Evolutionary conservation across 1,140 invertebrate species (phyloP).

Genomic region (Drosophila yakuba): DNA sequence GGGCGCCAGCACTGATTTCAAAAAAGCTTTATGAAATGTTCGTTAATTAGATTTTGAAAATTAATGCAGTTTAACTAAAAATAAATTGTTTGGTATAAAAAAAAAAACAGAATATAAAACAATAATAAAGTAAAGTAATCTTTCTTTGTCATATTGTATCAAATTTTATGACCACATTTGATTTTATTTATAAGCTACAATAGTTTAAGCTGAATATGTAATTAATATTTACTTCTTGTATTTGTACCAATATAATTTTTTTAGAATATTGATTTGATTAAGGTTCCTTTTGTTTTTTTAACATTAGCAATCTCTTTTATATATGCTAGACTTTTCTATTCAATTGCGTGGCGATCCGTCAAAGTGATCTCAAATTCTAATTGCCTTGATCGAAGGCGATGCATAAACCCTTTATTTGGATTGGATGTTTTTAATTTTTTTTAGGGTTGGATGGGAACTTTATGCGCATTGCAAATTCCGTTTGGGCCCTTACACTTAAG

Average conservation of each 20-base stretch:
- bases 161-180: too few relatives aligned
- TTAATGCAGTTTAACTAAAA: too few relatives aligned
- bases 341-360: constrained; percentile 23
- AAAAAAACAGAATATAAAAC: too few relatives aligned
- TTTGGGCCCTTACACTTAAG: constrained; percentile 63
- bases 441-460: constrained; percentile 33
- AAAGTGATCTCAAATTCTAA: constrained; percentile 42
- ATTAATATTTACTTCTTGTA: too few relatives aligned
- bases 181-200: too few relatives aligned
- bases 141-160: too few relatives aligned
- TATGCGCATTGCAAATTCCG: constrained; percentile 73
- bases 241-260: too few relatives aligned
- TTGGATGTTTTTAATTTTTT: constrained; percentile 24
- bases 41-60: too few relatives aligned
- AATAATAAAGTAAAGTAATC: too few relatives aligned
- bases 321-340: constrained; percentile 29
- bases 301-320: neutral
- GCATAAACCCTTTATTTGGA: constrained; percentile 28
- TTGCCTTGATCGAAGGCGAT: constrained; percentile 4
- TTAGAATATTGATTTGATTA: too few relatives aligned
- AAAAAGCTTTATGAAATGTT: neutral
- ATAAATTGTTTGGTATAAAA: neutral
- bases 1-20: neutral
- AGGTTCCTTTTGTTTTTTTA: too few relatives aligned
- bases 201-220: too few relatives aligned